Conservation (phyloP, 2,888 invertebrate genomes). For the Phengaris alcon region DNA sequence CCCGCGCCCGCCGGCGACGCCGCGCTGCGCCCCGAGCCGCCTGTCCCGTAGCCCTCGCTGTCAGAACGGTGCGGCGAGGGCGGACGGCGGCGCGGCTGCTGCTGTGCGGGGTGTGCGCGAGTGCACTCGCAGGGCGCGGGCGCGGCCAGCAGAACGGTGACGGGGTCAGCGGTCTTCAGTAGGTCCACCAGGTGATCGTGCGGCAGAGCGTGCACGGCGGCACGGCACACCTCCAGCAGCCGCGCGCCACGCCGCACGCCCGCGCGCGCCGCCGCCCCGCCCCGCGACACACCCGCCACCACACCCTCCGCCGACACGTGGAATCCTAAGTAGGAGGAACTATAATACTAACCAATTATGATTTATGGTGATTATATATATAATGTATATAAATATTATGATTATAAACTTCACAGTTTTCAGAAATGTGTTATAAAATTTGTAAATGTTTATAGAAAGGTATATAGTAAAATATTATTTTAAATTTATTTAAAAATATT, state of each 20-base stretch:
- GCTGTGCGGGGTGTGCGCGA: conserved; percentile 54
- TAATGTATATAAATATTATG: too few relatives aligned
- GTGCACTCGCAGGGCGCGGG: conserved; percentile 79
- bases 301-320: conserved; percentile 96
- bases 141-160: conserved; percentile 79
- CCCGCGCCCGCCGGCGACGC: conserved; percentile 52
- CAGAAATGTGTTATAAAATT: too few relatives aligned
- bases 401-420: too few relatives aligned
- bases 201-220: conserved; percentile 91
- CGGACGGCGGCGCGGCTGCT: conserved; percentile 78
- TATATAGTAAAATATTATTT: too few relatives aligned
- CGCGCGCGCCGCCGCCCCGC: conserved; percentile 84
- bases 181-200: conserved; percentile 96
- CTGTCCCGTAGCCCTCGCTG: conserved; percentile 91
- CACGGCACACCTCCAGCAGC: conserved; percentile 94
- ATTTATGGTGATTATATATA: too few relatives aligned
- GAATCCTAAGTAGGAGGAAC: conserved; percentile 78
- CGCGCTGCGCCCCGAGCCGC: conserved; percentile 72
- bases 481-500: too few relatives aligned
- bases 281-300: conserved; percentile 92
- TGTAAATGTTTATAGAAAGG: too few relatives aligned
- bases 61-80: conserved; percentile 89
- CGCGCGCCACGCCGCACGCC: conserved; percentile 94
- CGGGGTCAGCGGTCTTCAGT: conserved; percentile 91
- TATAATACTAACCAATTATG: too few relatives aligned